Evolutionary conservation across 2,797 vertebrate genomes (phyloP), one percentile per base, ranked within the genome.

Genomic region (Prionace glauca): DNA sequence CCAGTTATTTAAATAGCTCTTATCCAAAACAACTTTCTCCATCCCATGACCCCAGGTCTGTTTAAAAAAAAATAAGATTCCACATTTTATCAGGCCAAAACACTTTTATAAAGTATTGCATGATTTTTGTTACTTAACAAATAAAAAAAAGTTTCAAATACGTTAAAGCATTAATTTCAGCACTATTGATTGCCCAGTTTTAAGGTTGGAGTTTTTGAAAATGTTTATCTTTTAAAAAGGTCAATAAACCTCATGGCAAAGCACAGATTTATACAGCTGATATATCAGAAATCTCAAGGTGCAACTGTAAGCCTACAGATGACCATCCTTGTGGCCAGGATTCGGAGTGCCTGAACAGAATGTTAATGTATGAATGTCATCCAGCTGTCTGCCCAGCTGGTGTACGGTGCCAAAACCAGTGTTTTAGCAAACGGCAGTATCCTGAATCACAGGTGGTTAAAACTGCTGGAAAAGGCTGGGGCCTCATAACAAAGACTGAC

Each of bases 301-400:
- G 99, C 96, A 99, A 99, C 98, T 99, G 99, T 96, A 99, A 99
- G 96, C 98, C 98, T 14, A 97, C 98, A 0, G 99, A 98, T 2
- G 98, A 99, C 95, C 98, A 98, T 94, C 99, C 99, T 0, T 99
- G 99, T 9, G 98, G 99, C 96, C 98, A 98, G 1, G 99, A 99
- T 96, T 99, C 99, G 0, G 99, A 99, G 97, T 99, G 99, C 96
- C 97, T 99, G 67, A 99, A 99, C 96, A 98, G 99, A 95, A 99
- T 99, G 99, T 97, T 99, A 96, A 98, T 99, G 98, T 99, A 99
- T 18, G 99, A 99, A 97, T 99, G 99, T 97, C 99, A 99, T 96
- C 99, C 99, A 0, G 98, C 99, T 96, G 99, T 99, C 12, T 99
- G 99, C 96, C 99, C 99, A 0, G 99, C 98, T 0, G 99, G 98